phyloP scores from a whole-genome alignment of 2,113 vertebrate species.

The Urocitellus parryii region DNA sequence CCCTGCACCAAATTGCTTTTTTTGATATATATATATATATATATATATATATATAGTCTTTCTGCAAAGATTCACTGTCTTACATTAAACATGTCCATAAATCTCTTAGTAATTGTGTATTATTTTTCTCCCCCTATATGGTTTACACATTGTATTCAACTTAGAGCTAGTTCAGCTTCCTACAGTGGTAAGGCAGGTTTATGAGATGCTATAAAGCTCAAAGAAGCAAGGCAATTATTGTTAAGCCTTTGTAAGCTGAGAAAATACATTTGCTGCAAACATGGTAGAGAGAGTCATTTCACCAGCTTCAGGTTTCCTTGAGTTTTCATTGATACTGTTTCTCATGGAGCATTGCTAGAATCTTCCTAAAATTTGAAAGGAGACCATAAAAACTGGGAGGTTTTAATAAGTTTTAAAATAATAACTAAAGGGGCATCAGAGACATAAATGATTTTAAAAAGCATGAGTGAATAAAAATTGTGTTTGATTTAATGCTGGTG shows the following conservation, averaged over 20 bases:
- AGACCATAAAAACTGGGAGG: neutral
- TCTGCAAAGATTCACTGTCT: neutral
- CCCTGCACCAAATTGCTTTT: neutral
- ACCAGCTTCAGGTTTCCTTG: neutral
- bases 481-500: neutral
- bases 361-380: neutral
- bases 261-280: constrained; percentile 36
- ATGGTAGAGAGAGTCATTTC: neutral
- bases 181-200: constrained; percentile 41
- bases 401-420: neutral
- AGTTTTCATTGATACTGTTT: constrained; percentile 45
- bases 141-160: constrained; percentile 33
- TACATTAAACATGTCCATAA: constrained; percentile 53
- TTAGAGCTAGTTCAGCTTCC: constrained; percentile 30
- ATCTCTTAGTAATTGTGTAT: constrained; percentile 56
- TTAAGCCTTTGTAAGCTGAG: constrained; percentile 52
- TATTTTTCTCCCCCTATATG: neutral
- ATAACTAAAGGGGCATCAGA: neutral
- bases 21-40: neutral
- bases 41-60: neutral
- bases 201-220: constrained; percentile 53
- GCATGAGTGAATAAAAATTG: neutral
- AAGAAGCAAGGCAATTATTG: constrained; percentile 54
- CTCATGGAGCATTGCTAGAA: neutral
- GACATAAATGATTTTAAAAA: neutral